Conservation (phyloP, 2,888 invertebrate genomes). For the Caenorhabditis angaria region DNA sequence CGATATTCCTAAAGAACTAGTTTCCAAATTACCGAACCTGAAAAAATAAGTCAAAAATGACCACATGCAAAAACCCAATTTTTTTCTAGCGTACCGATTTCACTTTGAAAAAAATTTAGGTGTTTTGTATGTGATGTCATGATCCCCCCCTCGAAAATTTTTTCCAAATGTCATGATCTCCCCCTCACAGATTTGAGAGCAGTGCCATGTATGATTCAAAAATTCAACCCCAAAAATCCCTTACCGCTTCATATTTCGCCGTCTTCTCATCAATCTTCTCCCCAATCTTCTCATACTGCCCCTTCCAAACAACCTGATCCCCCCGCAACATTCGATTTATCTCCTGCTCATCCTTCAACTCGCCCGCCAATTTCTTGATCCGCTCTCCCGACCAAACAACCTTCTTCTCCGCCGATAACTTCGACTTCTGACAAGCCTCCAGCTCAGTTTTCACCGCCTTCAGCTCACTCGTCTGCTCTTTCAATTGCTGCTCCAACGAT, state of each 20-base stretch:
- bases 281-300: conserved; percentile 76
- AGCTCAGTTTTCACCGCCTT: conserved; percentile 53
- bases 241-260: conserved; percentile 33
- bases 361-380: conserved; percentile 74
- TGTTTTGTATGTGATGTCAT: too few species aligned
- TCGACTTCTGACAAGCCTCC: conserved; percentile 35
- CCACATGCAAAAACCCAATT: too few species aligned
- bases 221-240: neutral
- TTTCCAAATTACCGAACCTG: too few species aligned
- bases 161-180: too few species aligned
- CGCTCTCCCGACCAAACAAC: conserved; percentile 80
- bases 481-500: conserved; percentile 76
- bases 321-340: conserved; percentile 82
- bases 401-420: conserved; percentile 79
- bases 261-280: conserved; percentile 73
- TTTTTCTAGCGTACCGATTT: too few species aligned
- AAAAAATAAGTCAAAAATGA: too few species aligned
- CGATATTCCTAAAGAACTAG: too few species aligned
- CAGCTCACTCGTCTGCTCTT: conserved; percentile 76
- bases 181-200: too few species aligned
- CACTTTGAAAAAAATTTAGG: too few species aligned
- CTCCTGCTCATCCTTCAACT: conserved; percentile 65
- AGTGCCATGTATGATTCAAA: neutral
- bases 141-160: too few species aligned
- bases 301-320: conserved; percentile 80